Evolutionary conservation across 2,113 vertebrate genomes (phyloP).

Genomic region (Limnothrissa miodon): DNA sequence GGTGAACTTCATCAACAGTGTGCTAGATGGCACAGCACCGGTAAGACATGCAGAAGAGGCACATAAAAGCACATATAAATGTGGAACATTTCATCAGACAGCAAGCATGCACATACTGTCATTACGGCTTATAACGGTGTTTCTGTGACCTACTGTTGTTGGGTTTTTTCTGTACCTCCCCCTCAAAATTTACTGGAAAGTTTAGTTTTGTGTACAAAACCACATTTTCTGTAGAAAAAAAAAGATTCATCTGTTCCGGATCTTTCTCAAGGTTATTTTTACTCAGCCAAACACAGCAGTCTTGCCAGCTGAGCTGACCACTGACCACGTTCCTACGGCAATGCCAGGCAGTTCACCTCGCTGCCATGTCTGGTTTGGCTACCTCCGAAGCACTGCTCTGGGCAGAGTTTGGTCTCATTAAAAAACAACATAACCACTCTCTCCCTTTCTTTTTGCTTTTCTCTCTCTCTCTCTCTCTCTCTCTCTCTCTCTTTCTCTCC

Average conservation of each 20-base stretch:
- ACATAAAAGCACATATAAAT: neutral
- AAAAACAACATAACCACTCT: slow-evolving; percentile 20
- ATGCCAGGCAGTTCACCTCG: slow-evolving; percentile 37
- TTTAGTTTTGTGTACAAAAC: slow-evolving; percentile 52
- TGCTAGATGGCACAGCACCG: slow-evolving; percentile 88
- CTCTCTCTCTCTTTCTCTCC: neutral
- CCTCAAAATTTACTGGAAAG: slow-evolving; percentile 23
- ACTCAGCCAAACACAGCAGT: slow-evolving; percentile 52
- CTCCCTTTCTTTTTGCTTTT: neutral
- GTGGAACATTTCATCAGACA: neutral
- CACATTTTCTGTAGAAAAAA: slow-evolving; percentile 58
- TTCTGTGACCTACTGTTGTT: neutral
- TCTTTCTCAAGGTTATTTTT: slow-evolving; percentile 57
- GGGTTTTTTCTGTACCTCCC: neutral
- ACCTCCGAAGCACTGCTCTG: neutral
- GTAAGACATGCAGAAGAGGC: slow-evolving; percentile 60
- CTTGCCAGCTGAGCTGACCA: slow-evolving; percentile 51
- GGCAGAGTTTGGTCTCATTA: slow-evolving; percentile 29
- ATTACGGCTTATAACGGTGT: neutral
- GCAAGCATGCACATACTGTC: neutral
- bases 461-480: neutral
- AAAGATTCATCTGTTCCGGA: slow-evolving; percentile 47
- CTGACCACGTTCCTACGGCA: slow-evolving; percentile 49
- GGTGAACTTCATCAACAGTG: slow-evolving; percentile 86
- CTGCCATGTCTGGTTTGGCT: slow-evolving; percentile 21